These are phyloP conservation scores for Adelognathus sp. DNA, from an alignment of 2,888 invertebrate species.

Conservation along the genomic window DNA sequence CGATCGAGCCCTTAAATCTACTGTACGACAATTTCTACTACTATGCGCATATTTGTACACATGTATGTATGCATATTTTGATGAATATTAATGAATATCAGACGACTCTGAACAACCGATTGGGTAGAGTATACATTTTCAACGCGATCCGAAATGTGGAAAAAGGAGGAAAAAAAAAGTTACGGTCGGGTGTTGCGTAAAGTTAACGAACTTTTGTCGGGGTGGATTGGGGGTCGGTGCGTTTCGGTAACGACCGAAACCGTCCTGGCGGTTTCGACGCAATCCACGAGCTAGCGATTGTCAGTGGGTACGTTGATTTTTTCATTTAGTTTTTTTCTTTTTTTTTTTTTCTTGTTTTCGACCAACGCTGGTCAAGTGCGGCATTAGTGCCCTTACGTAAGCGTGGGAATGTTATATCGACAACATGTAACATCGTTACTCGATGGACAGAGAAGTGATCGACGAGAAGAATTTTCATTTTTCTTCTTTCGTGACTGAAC, in stretches of 20 bases:
- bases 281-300: constrained; percentile 56
- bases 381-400: constrained; percentile 81
- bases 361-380: constrained; percentile 78
- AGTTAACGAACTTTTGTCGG: constrained; percentile 40
- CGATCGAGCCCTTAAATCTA: constrained; percentile 12
- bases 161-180: background rate
- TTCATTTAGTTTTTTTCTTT: constrained; percentile 35
- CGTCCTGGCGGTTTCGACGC: constrained; percentile 26
- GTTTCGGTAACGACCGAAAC: constrained; percentile 30
- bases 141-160: too few relatives aligned
- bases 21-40: constrained; percentile 29
- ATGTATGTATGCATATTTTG: background rate
- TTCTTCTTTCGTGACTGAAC: background rate
- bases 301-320: constrained; percentile 35
- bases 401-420: constrained; percentile 81
- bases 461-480: constrained; percentile 18
- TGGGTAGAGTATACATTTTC: constrained; percentile 2
- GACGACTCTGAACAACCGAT: constrained; percentile 10
- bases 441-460: constrained; percentile 75
- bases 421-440: constrained; percentile 79
- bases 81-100: background rate
- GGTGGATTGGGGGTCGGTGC: constrained; percentile 34
- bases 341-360: constrained; percentile 63
- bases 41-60: constrained; percentile 20
- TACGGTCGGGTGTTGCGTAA: background rate